Evolutionary conservation across 2,113 vertebrate genomes (phyloP), one percentile per base, ranked within the genome.

Genomic region (Meriones unguiculatus): DNA sequence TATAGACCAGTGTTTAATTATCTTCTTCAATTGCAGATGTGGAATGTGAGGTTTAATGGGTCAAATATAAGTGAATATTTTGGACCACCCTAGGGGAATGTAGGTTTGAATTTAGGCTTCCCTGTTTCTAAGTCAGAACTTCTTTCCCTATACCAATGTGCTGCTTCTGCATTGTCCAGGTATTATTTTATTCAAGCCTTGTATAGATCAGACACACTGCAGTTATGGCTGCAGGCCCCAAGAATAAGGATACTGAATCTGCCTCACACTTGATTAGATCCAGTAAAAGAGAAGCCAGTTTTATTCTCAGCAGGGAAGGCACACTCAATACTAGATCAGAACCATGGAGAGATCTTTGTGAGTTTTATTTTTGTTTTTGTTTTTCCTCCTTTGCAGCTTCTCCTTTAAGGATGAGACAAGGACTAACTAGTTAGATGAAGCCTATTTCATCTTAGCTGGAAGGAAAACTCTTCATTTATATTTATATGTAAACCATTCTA

Each of bases 31-130:
- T 82, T 93, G 52, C 1, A 90, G n/a, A 38, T 59, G 28, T 90
- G 32, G 28, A 73, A 77, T 87, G 64, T 84, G 35, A 93, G 1
- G 18, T 24, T 94, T 73, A 89, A 70, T 81, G 52, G 64, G n/a
- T n/a, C 65, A 76, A 54, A 24, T 52, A 52, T 54, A 38, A 87
- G 20, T 82, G 62, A 24, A 6, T 2, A 78, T 38, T 93, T 50
- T 7, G 67, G 52, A 9, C 7, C 15, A 52, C 70, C 73, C 6
- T 81, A 81, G 4, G 13, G 24, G 30, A 82, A 90, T 46, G 46
- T 46, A 92, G n/a, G 15, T 28, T 92, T 76, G 67, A 95, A 95
- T 8, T 90, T 59, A 90, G 65, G 10, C 91, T 94, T 86, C n/a
- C 17, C 41, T 57, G 22, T 72, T 76, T 67, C 46, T 70, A 89